phyloP scores from a whole-genome alignment of 2,797 vertebrate species.

The Heteromormyrus szaboi region DNA sequence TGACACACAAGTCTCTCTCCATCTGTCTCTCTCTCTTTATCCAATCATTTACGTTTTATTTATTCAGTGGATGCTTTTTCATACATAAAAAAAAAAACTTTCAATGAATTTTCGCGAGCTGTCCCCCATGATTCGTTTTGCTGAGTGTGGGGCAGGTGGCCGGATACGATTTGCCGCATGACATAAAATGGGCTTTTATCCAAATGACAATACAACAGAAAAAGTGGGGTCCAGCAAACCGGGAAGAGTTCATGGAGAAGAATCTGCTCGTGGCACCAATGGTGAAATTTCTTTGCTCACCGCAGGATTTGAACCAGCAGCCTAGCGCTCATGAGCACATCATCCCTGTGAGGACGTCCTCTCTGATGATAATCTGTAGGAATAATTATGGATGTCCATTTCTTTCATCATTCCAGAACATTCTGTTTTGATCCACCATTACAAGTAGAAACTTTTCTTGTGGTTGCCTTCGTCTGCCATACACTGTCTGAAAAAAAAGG shows the following conservation, averaged over 20 bases:
- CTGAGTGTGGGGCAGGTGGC: not conserved
- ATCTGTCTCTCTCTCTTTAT: not conserved
- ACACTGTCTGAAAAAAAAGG: not conserved
- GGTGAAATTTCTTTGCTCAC: not conserved
- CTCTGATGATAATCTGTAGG: not conserved
- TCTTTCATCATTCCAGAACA: constrained; percentile 8
- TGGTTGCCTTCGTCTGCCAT: not conserved
- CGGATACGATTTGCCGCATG: not conserved
- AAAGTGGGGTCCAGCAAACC: not conserved
- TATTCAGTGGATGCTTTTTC: not conserved
- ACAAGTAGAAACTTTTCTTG: not conserved
- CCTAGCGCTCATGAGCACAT: not conserved
- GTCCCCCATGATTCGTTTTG: not conserved
- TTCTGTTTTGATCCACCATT: not conserved
- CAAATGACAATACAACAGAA: not conserved
- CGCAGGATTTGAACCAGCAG: not conserved
- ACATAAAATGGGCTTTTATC: not conserved
- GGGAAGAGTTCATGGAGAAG: not conserved
- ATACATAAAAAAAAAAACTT: not conserved
- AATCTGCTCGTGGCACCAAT: not conserved
- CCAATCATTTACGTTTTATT: not conserved
- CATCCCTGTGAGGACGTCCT: not conserved
- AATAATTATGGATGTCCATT: not conserved
- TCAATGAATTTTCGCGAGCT: not conserved
- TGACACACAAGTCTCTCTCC: not conserved